Conservation (phyloP, 2,797 vertebrate species). For the Pampus argenteus region DNA sequence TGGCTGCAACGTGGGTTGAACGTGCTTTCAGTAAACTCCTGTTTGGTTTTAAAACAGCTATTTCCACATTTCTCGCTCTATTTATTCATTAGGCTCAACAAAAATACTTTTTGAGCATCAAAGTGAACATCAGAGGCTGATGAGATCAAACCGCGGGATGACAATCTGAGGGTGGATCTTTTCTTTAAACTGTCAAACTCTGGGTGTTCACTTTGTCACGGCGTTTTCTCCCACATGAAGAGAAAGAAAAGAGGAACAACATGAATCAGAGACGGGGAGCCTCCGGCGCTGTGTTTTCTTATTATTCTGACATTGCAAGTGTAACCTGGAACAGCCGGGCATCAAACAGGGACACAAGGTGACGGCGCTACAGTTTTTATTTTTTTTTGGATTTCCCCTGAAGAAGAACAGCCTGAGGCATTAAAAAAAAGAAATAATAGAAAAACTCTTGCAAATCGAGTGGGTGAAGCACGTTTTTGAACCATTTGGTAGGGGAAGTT, state of each 20-base stretch:
- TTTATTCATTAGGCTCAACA: constrained; percentile 23
- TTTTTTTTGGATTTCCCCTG: constrained; percentile 45
- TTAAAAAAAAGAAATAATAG: not conserved
- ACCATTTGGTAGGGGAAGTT: constrained; percentile 80
- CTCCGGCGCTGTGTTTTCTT: constrained; percentile 52
- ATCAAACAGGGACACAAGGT: constrained; percentile 73
- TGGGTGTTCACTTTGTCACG: constrained; percentile 70
- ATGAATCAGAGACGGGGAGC: constrained; percentile 55
- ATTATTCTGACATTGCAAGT: constrained; percentile 39
- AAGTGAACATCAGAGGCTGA: constrained; percentile 58
- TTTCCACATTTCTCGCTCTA: constrained; percentile 8
- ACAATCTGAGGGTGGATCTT: constrained; percentile 76
- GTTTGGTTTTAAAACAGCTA: not conserved
- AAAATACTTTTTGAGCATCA: constrained; percentile 56
- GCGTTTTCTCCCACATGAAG: constrained; percentile 59
- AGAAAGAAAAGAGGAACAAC: constrained; percentile 49
- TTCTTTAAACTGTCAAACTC: constrained; percentile 76
- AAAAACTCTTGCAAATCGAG: constrained; percentile 48
- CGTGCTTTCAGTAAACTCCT: too few relatives aligned
- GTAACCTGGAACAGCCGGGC: constrained; percentile 68
- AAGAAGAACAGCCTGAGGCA: constrained; percentile 65
- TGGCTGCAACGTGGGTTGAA: too few relatives aligned
- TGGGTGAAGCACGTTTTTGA: constrained; percentile 69
- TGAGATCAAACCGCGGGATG: constrained; percentile 67
- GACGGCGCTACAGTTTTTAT: constrained; percentile 55